Conservation (phyloP, 2,888 invertebrate species). For the Cerastoderma edule region DNA sequence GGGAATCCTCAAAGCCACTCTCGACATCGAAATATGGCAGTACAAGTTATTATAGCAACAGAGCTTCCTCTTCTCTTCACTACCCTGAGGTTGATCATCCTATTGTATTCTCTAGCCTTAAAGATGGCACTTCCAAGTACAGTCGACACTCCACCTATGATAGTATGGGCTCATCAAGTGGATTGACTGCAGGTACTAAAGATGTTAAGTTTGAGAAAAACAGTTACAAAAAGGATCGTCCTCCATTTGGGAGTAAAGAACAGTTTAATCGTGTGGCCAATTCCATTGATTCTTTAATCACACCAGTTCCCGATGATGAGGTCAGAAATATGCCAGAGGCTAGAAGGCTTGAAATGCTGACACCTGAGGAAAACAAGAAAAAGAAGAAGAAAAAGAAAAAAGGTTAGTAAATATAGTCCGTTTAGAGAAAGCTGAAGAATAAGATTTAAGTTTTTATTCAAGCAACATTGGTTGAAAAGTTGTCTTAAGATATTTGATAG, state of each 20-base stretch:
- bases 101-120: slow-evolving; percentile 57
- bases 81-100: slow-evolving; percentile 60
- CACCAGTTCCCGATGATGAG: slow-evolving; percentile 43
- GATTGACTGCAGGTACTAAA: slow-evolving; percentile 54
- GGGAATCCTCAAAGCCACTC: slow-evolving; percentile 14
- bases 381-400: slow-evolving; percentile 71
- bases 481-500: too few relatives aligned
- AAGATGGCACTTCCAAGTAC: slow-evolving; percentile 45
- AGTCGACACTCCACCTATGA: slow-evolving; percentile 50
- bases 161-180: not conserved
- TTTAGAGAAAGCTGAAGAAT: too few relatives aligned
- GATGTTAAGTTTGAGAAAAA: slow-evolving; percentile 63
- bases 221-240: slow-evolving; percentile 54
- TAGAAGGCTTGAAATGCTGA: slow-evolving; percentile 49
- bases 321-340: slow-evolving; percentile 67
- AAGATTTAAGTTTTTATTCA: too few relatives aligned
- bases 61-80: slow-evolving; percentile 46
- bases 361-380: slow-evolving; percentile 59
- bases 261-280: slow-evolving; percentile 63
- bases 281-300: slow-evolving; percentile 58
- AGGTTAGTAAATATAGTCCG: slow-evolving; percentile 17
- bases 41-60: slow-evolving; percentile 20
- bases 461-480: too few relatives aligned
- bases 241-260: slow-evolving; percentile 65
- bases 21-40: slow-evolving; percentile 10